A percentile compares a stretch with the other conserved stretches of the same genome.
Evolutionary conservation across 2,797 vertebrate genomes (phyloP).

Genomic region (Heteromormyrus szaboi): DNA sequence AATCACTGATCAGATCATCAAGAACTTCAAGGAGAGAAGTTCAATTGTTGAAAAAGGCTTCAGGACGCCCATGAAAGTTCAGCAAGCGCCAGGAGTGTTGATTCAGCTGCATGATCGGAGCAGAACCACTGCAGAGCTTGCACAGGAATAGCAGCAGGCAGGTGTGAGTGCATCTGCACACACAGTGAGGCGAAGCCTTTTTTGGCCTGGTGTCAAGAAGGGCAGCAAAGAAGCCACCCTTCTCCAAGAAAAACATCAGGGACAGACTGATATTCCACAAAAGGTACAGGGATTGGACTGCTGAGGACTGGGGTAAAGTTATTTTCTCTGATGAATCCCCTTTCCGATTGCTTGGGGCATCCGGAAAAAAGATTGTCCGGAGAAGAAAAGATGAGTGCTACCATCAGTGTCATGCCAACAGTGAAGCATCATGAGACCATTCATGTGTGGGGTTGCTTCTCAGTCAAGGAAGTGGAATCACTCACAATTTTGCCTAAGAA

Average conservation of each 20-base stretch:
- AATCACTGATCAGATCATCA: not conserved
- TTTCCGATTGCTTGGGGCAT: not conserved
- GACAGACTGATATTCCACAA: not conserved
- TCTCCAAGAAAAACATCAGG: not conserved
- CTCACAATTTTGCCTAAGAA: not conserved
- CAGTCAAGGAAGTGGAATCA: not conserved
- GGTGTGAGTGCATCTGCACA: too few relatives aligned
- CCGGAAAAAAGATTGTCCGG: not conserved
- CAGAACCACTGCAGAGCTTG: not conserved
- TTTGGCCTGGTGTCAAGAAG: not conserved
- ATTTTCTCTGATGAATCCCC: not conserved
- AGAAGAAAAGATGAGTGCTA: not conserved
- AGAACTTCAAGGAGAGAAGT: not conserved
- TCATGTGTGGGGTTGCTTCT: not conserved
- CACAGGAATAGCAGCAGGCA: not conserved
- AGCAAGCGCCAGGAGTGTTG: not conserved
- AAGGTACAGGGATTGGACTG: not conserved
- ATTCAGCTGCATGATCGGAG: not conserved
- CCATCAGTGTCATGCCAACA: not conserved
- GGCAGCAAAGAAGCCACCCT: not conserved
- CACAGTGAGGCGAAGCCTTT: too few relatives aligned
- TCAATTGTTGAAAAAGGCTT: not conserved
- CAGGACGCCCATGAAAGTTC: not conserved
- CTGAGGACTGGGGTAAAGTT: not conserved
- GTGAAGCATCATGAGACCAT: not conserved